Conservation (phyloP, 2,113 vertebrate species). For the Microcebus lehilahytsara region DNA sequence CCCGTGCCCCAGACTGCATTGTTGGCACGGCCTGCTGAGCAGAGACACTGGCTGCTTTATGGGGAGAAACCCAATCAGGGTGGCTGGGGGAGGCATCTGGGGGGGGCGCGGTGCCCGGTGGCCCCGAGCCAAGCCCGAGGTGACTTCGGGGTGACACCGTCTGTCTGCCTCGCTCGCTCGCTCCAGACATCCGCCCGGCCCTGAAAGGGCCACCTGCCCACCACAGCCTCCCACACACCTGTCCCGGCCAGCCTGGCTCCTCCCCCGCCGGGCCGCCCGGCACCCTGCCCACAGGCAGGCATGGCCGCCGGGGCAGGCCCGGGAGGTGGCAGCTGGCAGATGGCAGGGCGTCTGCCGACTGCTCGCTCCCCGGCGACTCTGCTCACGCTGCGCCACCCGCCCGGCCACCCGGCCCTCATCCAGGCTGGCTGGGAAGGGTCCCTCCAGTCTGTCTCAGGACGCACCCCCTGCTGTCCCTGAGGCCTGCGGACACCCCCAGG, state of each 20-base stretch:
- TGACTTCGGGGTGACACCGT: constrained; percentile 92
- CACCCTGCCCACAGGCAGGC: not conserved
- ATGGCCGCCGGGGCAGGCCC: not conserved
- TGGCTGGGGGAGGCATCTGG: constrained; percentile 21
- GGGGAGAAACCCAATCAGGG: constrained; percentile 84
- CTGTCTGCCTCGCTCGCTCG: constrained; percentile 84
- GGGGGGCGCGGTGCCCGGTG: constrained; percentile 43
- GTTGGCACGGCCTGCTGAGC: constrained; percentile 80
- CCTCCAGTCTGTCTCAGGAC: not conserved
- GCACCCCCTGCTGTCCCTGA: not conserved
- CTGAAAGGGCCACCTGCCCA: constrained; percentile 74
- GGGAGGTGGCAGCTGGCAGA: constrained; percentile 32
- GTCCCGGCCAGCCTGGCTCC: constrained; percentile 15
- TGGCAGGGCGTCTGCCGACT: not conserved
- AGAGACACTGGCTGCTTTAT: constrained; percentile 85
- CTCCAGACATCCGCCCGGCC: constrained; percentile 84
- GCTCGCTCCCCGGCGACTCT: not conserved
- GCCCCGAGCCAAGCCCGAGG: constrained; percentile 88
- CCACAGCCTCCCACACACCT: constrained; percentile 54
- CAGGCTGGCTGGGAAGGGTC: not conserved
- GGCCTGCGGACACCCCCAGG: not conserved
- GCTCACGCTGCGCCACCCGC: fast-evolving
- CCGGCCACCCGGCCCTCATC: fast-evolving
- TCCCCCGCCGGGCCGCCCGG: not conserved
- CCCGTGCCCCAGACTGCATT: constrained; percentile 73